Evolutionary conservation across 2,797 vertebrate genomes (phyloP), one percentile per base, ranked within the genome.

Genomic region (Chloroceryle amazona): DNA sequence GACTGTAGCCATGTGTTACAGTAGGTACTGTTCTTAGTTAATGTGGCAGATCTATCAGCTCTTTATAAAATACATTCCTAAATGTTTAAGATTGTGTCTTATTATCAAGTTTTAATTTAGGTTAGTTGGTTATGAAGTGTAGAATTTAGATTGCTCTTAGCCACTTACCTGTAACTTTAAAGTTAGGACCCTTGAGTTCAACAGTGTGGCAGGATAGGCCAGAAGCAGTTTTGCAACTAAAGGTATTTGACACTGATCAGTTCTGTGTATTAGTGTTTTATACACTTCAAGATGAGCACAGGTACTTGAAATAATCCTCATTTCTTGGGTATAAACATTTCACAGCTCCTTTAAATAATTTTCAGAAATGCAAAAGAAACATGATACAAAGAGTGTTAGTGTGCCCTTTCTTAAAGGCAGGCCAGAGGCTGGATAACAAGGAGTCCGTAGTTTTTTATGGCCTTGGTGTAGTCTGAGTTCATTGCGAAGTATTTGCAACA

Each of bases 1-100:
- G 54, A 2, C n/a, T 26, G 14, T 51, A 33, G 12, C 26, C 22
- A 8, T 0, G 0, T 55, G 65, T 7, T 52, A 31, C 41, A 13
- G 0, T 16, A 0, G 3, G 22, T 6, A 0, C 14, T 35, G 7
- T 20, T 61, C 15, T 47, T 37, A 4, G 52, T 22, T 74, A 21
- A 23, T n/a, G 17, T 3, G 11, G 17, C 57, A 81, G 25, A 20
- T 44, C 6, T 9, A 42, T 26, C 20, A 35, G 10, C 42, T 78
- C 68, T 52, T 52, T 8, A 21, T 37, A 41, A 79, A 93, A 37
- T 25, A 25, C 9, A 15, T 42, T 47, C 28, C 35, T 35, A 7
- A 54, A 47, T 42, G 28, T n/a, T 58, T 23, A 11, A 42, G 20
- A 5, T 42, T 10, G 0, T 57, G 5, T 28, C 35, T 65, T 52